phyloP scores from a whole-genome alignment of 2,113 vertebrate species.

The Nematolebias whitei region DNA sequence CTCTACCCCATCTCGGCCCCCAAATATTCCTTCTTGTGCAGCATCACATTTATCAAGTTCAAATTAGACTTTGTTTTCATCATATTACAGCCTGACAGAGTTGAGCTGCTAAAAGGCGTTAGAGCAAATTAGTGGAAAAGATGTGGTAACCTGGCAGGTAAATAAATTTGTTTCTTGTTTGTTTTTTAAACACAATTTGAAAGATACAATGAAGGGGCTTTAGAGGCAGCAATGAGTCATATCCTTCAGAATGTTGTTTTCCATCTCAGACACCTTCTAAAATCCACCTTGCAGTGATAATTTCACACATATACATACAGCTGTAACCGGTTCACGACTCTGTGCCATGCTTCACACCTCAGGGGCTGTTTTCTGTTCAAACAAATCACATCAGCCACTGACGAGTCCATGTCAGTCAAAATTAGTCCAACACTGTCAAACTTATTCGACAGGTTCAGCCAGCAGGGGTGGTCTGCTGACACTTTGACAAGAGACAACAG shows the following conservation, averaged over 20 bases:
- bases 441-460: slow-evolving; percentile 46
- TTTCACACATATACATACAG: slow-evolving; percentile 7
- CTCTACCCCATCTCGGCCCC: too few relatives aligned
- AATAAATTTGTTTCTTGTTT: slow-evolving; percentile 48
- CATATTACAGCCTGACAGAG: slow-evolving; percentile 17
- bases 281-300: slow-evolving; percentile 33
- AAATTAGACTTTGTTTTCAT: slow-evolving; percentile 10
- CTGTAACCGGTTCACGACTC: slow-evolving; percentile 60
- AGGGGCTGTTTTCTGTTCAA: slow-evolving; percentile 51
- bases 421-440: slow-evolving; percentile 28
- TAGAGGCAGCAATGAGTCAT: slow-evolving; percentile 66
- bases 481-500: slow-evolving; percentile 14
- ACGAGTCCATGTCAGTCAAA: slow-evolving; percentile 44
- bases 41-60: background rate
- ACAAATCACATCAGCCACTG: slow-evolving; percentile 57
- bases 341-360: slow-evolving; percentile 60
- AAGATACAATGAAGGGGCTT: slow-evolving; percentile 32
- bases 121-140: slow-evolving; percentile 20
- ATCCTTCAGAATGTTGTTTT: slow-evolving; percentile 57
- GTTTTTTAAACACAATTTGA: slow-evolving; percentile 7
- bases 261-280: slow-evolving; percentile 66
- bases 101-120: slow-evolving; percentile 15
- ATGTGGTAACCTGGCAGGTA: slow-evolving; percentile 40
- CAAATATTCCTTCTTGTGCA: too few relatives aligned
- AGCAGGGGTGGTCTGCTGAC: slow-evolving; percentile 48